Percentiles rank a stretch among this genome's conserved stretches.
phyloP scores from a whole-genome alignment of 2,113 vertebrate species.

The Spheniscus mendiculus region DNA sequence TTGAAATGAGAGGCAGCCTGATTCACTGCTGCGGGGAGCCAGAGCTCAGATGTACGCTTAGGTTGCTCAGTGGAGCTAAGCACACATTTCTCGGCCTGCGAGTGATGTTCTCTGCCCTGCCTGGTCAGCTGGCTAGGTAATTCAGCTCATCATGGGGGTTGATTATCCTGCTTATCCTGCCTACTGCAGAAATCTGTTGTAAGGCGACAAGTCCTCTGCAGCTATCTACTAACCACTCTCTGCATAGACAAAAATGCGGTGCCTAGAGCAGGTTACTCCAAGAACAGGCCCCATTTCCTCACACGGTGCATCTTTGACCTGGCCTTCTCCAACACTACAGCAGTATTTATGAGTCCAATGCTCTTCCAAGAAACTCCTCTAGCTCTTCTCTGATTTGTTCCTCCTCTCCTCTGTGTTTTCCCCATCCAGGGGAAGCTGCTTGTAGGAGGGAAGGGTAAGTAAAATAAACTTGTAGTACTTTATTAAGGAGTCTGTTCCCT shows the following conservation, averaged over 20 bases:
- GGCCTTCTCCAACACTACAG: neutral
- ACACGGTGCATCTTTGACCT: neutral
- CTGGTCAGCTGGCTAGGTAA: neutral
- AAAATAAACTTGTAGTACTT: neutral
- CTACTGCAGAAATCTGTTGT: neutral
- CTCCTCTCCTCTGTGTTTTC: neutral
- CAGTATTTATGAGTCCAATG: neutral
- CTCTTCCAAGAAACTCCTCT: neutral
- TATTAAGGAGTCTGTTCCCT: neutral
- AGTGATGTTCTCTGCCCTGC: neutral
- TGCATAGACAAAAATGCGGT: neutral
- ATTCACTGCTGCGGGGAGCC: neutral
- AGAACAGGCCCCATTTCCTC: accelerated
- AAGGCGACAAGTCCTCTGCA: neutral
- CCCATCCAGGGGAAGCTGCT: neutral
- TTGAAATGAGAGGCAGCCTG: neutral
- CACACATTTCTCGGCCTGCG: neutral
- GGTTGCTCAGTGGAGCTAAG: neutral
- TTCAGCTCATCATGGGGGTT: neutral
- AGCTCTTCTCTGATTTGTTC: neutral
- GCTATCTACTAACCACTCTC: neutral
- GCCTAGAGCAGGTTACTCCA: neutral
- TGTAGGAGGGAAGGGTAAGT: neutral
- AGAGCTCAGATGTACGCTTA: neutral
- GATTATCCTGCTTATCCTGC: neutral